phyloP scores from a whole-genome alignment of 2,797 vertebrate species.

The Echeneis naucrates region DNA sequence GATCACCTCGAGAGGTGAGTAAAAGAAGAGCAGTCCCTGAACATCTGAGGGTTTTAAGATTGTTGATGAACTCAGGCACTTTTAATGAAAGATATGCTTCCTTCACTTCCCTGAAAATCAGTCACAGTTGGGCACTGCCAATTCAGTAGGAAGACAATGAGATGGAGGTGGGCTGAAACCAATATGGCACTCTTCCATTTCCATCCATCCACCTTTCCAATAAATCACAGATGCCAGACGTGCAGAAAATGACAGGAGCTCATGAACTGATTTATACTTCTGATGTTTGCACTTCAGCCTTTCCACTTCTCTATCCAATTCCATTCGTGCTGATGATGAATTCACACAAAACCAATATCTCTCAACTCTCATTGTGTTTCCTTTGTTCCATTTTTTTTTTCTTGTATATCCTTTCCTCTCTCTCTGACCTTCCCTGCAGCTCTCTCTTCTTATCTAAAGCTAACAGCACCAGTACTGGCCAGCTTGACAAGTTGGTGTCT shows the following conservation, averaged over 20 bases:
- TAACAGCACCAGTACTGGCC: slow-evolving; percentile 88
- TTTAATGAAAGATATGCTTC: slow-evolving; percentile 14
- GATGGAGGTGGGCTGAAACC: slow-evolving; percentile 9
- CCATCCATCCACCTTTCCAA: slow-evolving; percentile 15
- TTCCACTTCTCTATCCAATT: slow-evolving; percentile 43
- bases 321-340: slow-evolving; percentile 50
- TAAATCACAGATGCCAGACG: slow-evolving; percentile 24
- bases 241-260: slow-evolving; percentile 4
- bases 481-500: slow-evolving; percentile 85
- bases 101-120: background rate
- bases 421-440: slow-evolving; percentile 60
- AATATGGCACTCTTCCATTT: slow-evolving; percentile 15
- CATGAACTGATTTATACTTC: background rate
- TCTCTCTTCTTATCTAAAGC: slow-evolving; percentile 85
- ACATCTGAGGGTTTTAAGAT: background rate
- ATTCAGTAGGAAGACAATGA: background rate
- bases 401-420: slow-evolving; percentile 31
- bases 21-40: background rate
- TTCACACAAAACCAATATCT: slow-evolving; percentile 33
- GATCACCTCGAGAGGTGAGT: slow-evolving; percentile 83
- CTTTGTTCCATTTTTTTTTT: slow-evolving; percentile 16
- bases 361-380: slow-evolving; percentile 24
- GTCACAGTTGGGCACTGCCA: background rate
- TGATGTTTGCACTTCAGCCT: slow-evolving; percentile 7
- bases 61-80: too few species aligned